Conservation (phyloP, 1,140 invertebrate species). For the Thaumatotibia leucotreta region DNA sequence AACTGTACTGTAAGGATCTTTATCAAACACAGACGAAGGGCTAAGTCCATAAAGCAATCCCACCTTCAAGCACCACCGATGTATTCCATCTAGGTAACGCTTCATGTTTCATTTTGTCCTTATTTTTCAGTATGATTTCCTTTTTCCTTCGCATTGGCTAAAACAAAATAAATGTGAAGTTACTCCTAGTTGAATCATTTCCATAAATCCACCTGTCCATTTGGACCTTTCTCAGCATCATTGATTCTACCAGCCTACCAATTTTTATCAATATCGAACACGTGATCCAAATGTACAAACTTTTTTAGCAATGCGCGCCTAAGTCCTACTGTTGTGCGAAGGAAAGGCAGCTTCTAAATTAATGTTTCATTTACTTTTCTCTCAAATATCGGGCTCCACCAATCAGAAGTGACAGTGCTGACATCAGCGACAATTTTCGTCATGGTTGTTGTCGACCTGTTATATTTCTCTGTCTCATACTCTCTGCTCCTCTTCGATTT, state of each 20-base stretch:
- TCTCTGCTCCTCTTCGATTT: background rate
- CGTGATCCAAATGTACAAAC: too few relatives aligned
- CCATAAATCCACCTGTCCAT: too few relatives aligned
- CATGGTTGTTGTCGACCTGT: conserved; percentile 29
- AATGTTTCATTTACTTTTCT: conserved; percentile 20
- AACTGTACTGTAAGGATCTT: too few relatives aligned
- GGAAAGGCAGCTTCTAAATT: too few relatives aligned
- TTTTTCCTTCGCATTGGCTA: background rate
- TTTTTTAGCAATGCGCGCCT: too few relatives aligned
- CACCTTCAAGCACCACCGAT: background rate
- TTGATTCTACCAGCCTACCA: too few relatives aligned
- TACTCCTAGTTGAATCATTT: too few relatives aligned
- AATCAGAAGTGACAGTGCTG: conserved; percentile 38
- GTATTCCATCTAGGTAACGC: background rate
- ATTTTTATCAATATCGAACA: too few relatives aligned
- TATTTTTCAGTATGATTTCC: background rate
- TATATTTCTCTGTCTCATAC: conserved; percentile 24
- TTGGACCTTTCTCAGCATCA: too few relatives aligned
- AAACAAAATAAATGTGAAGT: background rate
- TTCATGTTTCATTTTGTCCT: background rate
- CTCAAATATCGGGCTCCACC: conserved; percentile 51
- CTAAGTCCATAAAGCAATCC: too few relatives aligned
- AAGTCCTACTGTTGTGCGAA: too few relatives aligned
- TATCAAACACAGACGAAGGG: too few relatives aligned
- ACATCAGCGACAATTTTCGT: conserved; percentile 25